Evolutionary conservation across 2,888 invertebrate species (phyloP).

Genomic region (Luperina testacea): DNA sequence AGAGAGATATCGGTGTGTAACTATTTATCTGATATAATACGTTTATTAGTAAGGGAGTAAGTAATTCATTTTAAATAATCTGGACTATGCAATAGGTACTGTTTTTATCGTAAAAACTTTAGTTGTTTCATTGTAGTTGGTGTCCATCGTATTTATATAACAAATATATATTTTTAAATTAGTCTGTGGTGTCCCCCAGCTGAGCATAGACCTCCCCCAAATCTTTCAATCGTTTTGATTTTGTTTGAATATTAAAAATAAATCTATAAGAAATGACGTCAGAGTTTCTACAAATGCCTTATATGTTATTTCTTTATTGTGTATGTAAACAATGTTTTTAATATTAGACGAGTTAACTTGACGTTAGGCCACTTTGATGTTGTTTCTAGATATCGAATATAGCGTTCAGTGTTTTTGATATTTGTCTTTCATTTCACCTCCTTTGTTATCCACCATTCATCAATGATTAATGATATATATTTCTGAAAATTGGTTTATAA

Average conservation of each 20-base stretch:
- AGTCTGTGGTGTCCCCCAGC: background rate
- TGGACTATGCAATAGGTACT: background rate
- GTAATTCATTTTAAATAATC: background rate
- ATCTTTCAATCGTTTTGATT: background rate
- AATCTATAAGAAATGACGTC: slow-evolving; percentile 44
- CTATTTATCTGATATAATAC: no score
- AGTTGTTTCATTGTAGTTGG: background rate
- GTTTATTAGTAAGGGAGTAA: background rate
- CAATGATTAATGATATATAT: no score
- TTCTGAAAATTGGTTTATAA: no score
- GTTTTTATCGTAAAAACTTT: background rate
- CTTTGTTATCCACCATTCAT: background rate
- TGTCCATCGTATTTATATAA: background rate
- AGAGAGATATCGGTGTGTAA: no score
- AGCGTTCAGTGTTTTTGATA: slow-evolving; percentile 87
- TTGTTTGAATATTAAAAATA: background rate
- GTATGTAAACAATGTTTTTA: slow-evolving; percentile 69
- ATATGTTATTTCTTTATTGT: slow-evolving; percentile 66
- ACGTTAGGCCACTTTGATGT: slow-evolving; percentile 85
- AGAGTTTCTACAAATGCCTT: slow-evolving; percentile 68
- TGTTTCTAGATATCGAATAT: slow-evolving; percentile 88
- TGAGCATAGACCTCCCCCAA: background rate
- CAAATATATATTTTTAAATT: background rate
- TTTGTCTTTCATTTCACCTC: slow-evolving; percentile 72
- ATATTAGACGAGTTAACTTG: slow-evolving; percentile 70